A percentile compares a stretch with the other conserved stretches of the same genome.
These are phyloP conservation scores for Orchestia grillus DNA, from an alignment of 1,140 invertebrate species.

Conservation along the genomic window DNA sequence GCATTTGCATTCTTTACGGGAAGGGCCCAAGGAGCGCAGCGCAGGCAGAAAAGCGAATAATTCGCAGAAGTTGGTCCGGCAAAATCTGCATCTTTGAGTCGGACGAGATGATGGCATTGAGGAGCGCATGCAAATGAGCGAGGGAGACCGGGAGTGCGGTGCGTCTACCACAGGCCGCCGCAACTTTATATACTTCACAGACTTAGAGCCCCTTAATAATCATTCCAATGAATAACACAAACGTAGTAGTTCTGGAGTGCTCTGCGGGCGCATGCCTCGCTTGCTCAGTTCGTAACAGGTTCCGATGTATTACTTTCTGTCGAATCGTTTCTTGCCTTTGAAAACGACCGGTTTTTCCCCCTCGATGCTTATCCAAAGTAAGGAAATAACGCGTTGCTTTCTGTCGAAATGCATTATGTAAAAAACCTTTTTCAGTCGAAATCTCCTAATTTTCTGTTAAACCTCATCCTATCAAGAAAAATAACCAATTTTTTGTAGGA, in stretches of 20 bases:
- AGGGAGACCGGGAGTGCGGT: background rate
- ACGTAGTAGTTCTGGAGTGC: background rate
- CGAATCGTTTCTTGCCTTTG: too few relatives aligned
- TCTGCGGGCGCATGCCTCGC: too few relatives aligned
- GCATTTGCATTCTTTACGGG: constrained; percentile 28
- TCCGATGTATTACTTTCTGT: too few relatives aligned
- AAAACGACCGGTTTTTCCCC: too few relatives aligned
- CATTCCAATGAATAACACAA: background rate
- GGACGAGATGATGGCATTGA: constrained; percentile 48
- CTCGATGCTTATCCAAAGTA: too few relatives aligned
- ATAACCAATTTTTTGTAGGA: too few relatives aligned
- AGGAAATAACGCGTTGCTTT: too few relatives aligned
- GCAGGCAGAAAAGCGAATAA: constrained; percentile 31
- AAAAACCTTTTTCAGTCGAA: too few relatives aligned
- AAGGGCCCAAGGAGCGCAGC: background rate
- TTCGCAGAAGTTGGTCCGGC: constrained; percentile 46
- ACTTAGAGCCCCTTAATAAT: background rate
- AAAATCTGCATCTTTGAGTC: constrained; percentile 46
- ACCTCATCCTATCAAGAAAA: too few relatives aligned
- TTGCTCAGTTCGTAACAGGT: too few relatives aligned
- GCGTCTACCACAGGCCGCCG: background rate
- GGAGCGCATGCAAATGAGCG: constrained; percentile 38
- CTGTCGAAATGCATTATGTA: too few relatives aligned
- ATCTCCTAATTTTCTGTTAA: too few relatives aligned
- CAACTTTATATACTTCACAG: background rate